Percentiles rank a stretch among this genome's conserved stretches.
phyloP scores from a whole-genome alignment of 2,797 vertebrate genomes.

The Pteronotus mesoamericanus region DNA sequence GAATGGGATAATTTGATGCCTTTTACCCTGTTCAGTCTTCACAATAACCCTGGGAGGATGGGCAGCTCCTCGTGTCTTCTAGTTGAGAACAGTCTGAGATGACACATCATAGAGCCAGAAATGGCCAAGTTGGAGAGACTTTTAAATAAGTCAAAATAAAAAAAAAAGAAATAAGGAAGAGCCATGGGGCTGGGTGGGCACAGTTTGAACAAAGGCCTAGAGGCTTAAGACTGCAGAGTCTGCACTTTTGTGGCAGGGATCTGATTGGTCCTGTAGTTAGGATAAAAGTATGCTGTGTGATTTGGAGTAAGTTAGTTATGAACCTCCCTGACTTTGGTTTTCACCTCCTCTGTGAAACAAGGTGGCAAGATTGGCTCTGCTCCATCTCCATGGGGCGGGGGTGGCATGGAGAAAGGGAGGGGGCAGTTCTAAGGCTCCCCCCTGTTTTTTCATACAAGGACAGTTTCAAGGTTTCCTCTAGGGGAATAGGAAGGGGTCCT shows the following conservation, averaged over 20 bases:
- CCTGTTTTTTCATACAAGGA: not conserved
- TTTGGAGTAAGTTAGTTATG: not conserved
- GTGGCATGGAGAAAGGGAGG: not conserved
- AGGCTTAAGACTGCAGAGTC: constrained; percentile 15
- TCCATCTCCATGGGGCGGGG: not conserved
- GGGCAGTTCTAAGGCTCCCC: not conserved
- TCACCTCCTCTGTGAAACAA: not conserved
- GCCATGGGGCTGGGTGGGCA: not conserved
- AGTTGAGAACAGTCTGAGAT: constrained; percentile 28
- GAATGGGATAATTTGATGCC: constrained; percentile 7
- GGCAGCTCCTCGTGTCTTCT: not conserved
- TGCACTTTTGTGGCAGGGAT: not conserved
- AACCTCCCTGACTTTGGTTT: not conserved
- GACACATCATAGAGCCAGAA: constrained; percentile 42
- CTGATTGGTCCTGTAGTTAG: not conserved
- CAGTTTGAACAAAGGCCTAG: not conserved
- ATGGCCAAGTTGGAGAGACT: constrained; percentile 36
- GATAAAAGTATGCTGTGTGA: not conserved
- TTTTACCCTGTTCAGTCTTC: constrained; percentile 24
- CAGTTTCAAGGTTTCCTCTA: constrained; percentile 22
- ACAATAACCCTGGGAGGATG: not conserved
- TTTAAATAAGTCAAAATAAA: constrained; percentile 39
- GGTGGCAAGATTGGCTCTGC: not conserved
- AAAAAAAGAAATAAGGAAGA: constrained; percentile 4
- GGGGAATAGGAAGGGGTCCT: not conserved